Conservation (phyloP, 2,797 vertebrate genomes). For the Cyprinodon diabolis region DNA sequence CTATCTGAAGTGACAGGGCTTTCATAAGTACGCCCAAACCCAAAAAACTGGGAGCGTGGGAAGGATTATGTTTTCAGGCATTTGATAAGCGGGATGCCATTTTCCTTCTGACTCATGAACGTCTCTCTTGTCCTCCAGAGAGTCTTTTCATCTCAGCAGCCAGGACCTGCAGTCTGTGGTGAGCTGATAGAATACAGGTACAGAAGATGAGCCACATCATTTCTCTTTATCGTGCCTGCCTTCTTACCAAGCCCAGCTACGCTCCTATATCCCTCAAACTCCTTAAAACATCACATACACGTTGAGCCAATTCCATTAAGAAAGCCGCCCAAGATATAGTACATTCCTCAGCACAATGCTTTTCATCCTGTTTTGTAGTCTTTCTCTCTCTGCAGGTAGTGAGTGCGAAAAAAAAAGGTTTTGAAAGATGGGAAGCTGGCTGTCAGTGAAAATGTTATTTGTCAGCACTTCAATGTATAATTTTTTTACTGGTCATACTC, state of each 20-base stretch:
- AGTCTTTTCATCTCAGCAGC: constrained; percentile 78
- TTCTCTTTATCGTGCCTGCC: constrained; percentile 77
- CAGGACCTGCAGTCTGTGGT: constrained; percentile 74
- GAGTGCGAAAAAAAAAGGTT: constrained; percentile 30
- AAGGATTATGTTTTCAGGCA: constrained; percentile 73
- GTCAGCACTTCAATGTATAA: constrained; percentile 54
- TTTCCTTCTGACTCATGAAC: constrained; percentile 73
- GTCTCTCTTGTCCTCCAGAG: constrained; percentile 80
- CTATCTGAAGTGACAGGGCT: constrained; percentile 70
- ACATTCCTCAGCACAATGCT: constrained; percentile 60
- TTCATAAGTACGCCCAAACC: constrained; percentile 71
- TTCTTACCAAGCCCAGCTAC: constrained; percentile 64
- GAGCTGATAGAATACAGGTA: constrained; percentile 80
- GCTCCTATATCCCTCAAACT: constrained; percentile 70
- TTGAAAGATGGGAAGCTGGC: constrained; percentile 58
- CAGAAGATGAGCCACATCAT: constrained; percentile 75
- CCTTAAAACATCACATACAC: constrained; percentile 69
- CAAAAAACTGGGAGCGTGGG: constrained; percentile 39
- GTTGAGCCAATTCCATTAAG: constrained; percentile 74
- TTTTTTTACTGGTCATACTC: constrained; percentile 55
- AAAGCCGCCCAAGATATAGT: constrained; percentile 72
- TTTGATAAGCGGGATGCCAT: constrained; percentile 78
- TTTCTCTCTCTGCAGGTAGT: constrained; percentile 49
- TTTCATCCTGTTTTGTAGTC: constrained; percentile 69
- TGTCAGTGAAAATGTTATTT: constrained; percentile 64